Percentiles rank a stretch among this genome's conserved stretches.
phyloP scores from a whole-genome alignment of 2,113 vertebrate species.

The Hydrolagus affinis region DNA sequence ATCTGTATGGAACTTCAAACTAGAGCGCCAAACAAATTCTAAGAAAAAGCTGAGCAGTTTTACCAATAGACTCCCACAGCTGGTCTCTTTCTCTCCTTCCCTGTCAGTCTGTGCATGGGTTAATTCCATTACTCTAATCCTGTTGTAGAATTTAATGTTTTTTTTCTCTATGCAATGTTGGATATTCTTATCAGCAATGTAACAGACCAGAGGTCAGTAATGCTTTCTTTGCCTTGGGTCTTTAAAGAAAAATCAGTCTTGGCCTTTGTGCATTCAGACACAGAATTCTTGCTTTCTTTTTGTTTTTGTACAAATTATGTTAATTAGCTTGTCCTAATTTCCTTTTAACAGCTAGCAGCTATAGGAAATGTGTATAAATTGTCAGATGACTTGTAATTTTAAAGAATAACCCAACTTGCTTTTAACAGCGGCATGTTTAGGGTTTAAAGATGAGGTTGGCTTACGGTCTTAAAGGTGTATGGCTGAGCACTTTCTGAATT shows the following conservation, averaged over 20 bases:
- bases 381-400: constrained; percentile 29
- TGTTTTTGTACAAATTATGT: constrained; percentile 29
- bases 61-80: constrained; percentile 59
- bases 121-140: constrained; percentile 44
- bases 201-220: constrained; percentile 24
- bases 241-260: constrained; percentile 35
- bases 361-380: constrained; percentile 30
- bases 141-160: constrained; percentile 45
- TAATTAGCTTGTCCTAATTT: constrained; percentile 31
- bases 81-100: constrained; percentile 52
- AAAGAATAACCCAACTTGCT: constrained; percentile 36
- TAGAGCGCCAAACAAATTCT: constrained; percentile 63
- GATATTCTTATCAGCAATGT: constrained; percentile 44
- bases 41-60: constrained; percentile 48
- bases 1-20: constrained; percentile 58
- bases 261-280: constrained; percentile 40
- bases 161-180: constrained; percentile 58
- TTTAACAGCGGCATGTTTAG: constrained; percentile 37
- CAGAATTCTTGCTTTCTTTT: constrained; percentile 48
- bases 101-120: constrained; percentile 72
- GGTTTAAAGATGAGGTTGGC: constrained; percentile 37
- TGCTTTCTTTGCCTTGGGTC: constrained; percentile 7
- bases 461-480: constrained; percentile 46
- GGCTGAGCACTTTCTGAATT: constrained; percentile 48
- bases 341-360: constrained; percentile 31